Evolutionary conservation across 1,140 invertebrate genomes (phyloP).

Genomic region (Sinella curviseta): DNA sequence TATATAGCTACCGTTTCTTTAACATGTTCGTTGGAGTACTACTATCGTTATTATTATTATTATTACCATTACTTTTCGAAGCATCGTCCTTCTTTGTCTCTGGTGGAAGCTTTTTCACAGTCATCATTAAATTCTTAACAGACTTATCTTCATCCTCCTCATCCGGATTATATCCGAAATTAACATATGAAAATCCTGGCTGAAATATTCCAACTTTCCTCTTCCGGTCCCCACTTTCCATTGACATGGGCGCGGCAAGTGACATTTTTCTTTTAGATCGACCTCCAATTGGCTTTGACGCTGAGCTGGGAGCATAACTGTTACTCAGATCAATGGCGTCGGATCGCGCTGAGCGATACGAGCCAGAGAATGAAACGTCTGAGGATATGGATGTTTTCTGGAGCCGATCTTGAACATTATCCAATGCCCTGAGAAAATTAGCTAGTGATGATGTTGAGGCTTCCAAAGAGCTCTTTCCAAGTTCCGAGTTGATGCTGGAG

Average conservation of each 20-base stretch:
- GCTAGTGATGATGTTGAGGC: not conserved
- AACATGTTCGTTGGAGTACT: not conserved
- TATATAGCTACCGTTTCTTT: not conserved
- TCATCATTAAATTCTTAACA: not conserved
- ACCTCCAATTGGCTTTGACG: not conserved
- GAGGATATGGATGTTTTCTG: not conserved
- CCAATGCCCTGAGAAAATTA: not conserved
- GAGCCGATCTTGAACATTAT: not conserved
- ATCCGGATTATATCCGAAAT: slow-evolving; percentile 32
- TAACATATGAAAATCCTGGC: slow-evolving; percentile 44
- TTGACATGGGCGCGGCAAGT: not conserved
- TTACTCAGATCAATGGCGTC: not conserved
- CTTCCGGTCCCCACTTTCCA: not conserved
- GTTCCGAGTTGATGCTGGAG: not conserved
- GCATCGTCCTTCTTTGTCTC: not conserved
- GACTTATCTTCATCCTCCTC: not conserved
- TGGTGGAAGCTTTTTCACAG: not conserved
- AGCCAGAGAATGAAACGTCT: not conserved
- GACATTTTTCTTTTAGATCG: not conserved
- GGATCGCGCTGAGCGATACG: not conserved
- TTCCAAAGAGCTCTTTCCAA: not conserved
- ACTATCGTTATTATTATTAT: not conserved
- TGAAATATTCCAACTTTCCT: slow-evolving; percentile 46
- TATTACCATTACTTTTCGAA: not conserved
- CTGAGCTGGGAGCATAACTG: not conserved